phyloP scores from a whole-genome alignment of 2,797 vertebrate species.

The Botia almorhae region DNA sequence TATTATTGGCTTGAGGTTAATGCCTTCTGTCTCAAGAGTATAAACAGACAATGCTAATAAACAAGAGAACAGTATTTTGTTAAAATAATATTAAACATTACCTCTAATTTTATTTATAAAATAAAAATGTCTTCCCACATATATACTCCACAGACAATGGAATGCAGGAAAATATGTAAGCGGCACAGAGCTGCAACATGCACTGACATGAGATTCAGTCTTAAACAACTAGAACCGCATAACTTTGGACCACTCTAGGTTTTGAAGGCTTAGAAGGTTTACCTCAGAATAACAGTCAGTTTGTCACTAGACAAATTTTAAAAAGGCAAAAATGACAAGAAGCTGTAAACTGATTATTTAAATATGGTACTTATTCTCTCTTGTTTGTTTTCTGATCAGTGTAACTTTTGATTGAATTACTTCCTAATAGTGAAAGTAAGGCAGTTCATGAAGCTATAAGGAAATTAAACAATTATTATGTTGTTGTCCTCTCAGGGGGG shows the following conservation, averaged over 20 bases:
- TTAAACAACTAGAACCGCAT: not conserved
- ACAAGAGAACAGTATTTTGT: not conserved
- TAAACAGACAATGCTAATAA: not conserved
- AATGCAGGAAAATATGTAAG: no score
- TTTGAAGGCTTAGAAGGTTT: not conserved
- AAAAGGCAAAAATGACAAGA: no score
- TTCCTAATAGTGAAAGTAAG: not conserved
- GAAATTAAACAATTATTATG: not conserved
- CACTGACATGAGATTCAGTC: not conserved
- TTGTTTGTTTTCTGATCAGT: not conserved
- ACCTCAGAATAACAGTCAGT: no score
- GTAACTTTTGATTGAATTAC: not conserved
- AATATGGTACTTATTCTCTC: no score
- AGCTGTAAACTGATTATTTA: not conserved
- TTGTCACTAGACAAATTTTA: no score
- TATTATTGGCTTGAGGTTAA: not conserved
- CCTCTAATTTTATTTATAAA: no score
- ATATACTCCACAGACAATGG: no score
- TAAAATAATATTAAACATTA: not conserved
- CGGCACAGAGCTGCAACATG: not conserved
- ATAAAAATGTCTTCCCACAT: no score
- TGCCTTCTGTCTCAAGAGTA: no score
- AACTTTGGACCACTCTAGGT: not conserved
- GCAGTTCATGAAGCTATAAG: not conserved
- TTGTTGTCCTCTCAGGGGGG: constrained; percentile 53